Conservation (phyloP, 1,140 invertebrate genomes). For the Meteorus sp. region DNA sequence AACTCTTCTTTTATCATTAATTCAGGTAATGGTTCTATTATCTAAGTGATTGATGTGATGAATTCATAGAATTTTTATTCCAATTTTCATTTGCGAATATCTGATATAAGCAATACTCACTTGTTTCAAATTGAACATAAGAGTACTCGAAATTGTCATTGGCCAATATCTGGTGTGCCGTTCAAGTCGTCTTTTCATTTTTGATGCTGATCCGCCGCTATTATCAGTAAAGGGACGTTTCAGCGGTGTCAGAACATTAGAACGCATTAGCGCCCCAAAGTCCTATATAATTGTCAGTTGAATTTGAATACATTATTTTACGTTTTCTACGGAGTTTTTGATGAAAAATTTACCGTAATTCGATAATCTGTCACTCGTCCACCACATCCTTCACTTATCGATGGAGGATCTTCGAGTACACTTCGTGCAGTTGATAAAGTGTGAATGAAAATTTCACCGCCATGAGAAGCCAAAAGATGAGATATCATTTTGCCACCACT, state of each 20-base stretch:
- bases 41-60: no score
- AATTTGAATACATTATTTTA: no score
- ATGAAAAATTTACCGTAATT: slow-evolving; percentile 58
- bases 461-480: slow-evolving; percentile 90
- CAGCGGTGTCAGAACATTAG: slow-evolving; percentile 77
- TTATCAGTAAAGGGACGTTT: slow-evolving; percentile 53
- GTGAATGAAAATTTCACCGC: slow-evolving; percentile 95
- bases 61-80: no score
- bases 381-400: slow-evolving; percentile 90
- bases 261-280: slow-evolving; percentile 86
- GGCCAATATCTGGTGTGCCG: slow-evolving; percentile 90
- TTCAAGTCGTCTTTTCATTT: slow-evolving; percentile 71
- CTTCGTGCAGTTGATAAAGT: slow-evolving; percentile 83
- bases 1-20: slow-evolving; percentile 83
- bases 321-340: no score
- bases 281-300: slow-evolving; percentile 74
- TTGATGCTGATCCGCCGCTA: slow-evolving; percentile 59
- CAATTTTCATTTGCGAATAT: no score
- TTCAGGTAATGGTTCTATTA: slow-evolving; percentile 77
- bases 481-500: slow-evolving; percentile 86
- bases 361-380: slow-evolving; percentile 93
- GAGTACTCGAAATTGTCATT: slow-evolving; percentile 84
- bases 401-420: slow-evolving; percentile 92
- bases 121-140: slow-evolving; percentile 85
- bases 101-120: no score